Conservation (phyloP, 2,797 vertebrate genomes). For the Enteromius paludinosus region DNA sequence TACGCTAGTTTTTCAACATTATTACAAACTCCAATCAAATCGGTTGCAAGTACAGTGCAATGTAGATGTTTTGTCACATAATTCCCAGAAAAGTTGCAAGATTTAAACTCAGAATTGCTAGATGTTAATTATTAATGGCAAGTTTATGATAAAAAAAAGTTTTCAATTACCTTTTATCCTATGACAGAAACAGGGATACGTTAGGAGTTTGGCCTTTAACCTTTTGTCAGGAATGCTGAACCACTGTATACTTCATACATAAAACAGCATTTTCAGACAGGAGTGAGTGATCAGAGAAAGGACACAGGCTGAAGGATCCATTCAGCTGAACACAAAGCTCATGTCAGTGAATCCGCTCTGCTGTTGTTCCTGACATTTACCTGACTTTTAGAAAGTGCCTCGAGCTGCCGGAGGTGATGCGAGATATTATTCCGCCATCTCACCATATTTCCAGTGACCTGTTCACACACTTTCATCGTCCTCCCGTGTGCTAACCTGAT, state of each 20-base stretch:
- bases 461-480: background rate
- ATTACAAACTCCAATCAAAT: background rate
- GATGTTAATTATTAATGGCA: too few species aligned
- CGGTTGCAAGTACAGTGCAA: background rate
- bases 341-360: constrained; percentile 13
- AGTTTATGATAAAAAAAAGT: too few species aligned
- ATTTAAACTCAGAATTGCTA: too few species aligned
- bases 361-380: constrained; percentile 51
- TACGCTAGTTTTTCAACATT: background rate
- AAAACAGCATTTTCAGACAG: background rate
- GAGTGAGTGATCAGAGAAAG: constrained; percentile 25
- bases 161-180: background rate
- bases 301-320: background rate
- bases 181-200: background rate
- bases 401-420: constrained; percentile 17
- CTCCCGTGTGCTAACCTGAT: background rate
- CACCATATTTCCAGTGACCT: background rate
- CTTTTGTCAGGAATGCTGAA: background rate
- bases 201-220: constrained; percentile 1
- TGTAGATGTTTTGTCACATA: background rate
- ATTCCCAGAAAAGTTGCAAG: background rate
- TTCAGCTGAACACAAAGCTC: constrained; percentile 23
- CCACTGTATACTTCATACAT: constrained; percentile 9
- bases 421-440: constrained; percentile 9
- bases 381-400: constrained; percentile 47